Evolutionary conservation across 2,888 invertebrate genomes (phyloP).

Genomic region (Labia minor): DNA sequence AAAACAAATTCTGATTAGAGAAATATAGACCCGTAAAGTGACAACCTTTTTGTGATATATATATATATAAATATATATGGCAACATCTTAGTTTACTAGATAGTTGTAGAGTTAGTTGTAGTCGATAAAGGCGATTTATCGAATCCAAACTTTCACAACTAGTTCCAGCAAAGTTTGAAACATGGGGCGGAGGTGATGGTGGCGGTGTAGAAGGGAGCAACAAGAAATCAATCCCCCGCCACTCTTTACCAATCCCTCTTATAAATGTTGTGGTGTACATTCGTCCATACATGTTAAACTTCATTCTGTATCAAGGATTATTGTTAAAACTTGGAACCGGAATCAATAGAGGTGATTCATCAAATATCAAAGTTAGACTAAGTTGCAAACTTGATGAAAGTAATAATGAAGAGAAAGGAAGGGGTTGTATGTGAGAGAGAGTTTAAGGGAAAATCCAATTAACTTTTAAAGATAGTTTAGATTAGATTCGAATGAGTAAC

Average conservation of each 20-base stretch:
- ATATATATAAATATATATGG: too few relatives aligned
- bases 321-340: background rate
- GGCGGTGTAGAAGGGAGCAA: background rate
- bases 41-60: background rate
- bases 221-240: background rate
- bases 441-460: background rate
- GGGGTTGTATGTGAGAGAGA: background rate
- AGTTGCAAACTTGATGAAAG: background rate
- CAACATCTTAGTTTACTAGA: background rate
- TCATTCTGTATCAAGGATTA: background rate
- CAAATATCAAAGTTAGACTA: background rate
- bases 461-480: background rate
- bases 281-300: background rate
- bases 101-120: background rate
- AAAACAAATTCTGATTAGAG: background rate
- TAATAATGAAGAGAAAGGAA: background rate
- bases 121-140: background rate
- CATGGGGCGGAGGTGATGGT: too few relatives aligned
- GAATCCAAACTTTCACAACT: background rate
- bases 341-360: background rate
- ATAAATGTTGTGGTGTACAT: background rate
- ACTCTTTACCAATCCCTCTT: too few relatives aligned
- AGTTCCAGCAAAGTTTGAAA: background rate
- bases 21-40: background rate
- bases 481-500: background rate